Conservation (phyloP, 2,797 vertebrate genomes). For the Aplochiton taeniatus region DNA sequence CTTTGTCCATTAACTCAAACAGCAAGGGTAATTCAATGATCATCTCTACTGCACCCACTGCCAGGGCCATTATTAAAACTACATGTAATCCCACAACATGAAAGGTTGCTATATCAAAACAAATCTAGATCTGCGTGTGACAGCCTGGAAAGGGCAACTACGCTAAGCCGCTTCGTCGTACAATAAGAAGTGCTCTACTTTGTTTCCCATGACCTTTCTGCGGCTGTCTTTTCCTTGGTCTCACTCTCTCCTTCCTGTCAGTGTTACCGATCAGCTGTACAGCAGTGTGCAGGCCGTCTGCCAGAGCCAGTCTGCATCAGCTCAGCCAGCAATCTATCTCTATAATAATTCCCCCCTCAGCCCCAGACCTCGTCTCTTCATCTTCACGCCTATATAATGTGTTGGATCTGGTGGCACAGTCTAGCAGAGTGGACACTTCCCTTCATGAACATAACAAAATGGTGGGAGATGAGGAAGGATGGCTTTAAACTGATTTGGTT, state of each 20-base stretch:
- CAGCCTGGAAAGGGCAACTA: conserved; percentile 72
- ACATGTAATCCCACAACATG: conserved; percentile 40
- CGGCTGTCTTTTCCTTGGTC: conserved; percentile 38
- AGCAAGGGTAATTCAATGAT: conserved; percentile 40
- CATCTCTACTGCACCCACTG: conserved; percentile 41
- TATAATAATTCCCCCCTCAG: conserved; percentile 51
- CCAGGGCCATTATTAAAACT: conserved; percentile 33
- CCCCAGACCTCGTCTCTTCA: conserved; percentile 57
- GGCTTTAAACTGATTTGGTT: conserved; percentile 27
- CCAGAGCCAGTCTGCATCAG: conserved; percentile 61
- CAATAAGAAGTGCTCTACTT: conserved; percentile 73
- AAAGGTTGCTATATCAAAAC: conserved; percentile 59
- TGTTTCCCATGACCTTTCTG: conserved; percentile 77
- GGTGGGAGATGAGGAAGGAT: conserved; percentile 19
- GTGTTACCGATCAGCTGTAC: conserved; percentile 70
- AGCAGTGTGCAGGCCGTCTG: conserved; percentile 57
- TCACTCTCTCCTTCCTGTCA: conserved; percentile 59
- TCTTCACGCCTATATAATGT: conserved; percentile 60
- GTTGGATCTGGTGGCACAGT: conserved; percentile 57
- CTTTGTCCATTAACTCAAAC: conserved; percentile 46
- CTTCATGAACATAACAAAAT: conserved; percentile 53
- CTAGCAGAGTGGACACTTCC: conserved; percentile 50
- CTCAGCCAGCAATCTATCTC: conserved; percentile 62
- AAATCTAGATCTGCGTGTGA: conserved; percentile 55
- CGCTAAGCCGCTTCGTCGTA: conserved; percentile 71